Conservation (phyloP, 2,113 vertebrate genomes). For the Peromyscus polionotus region DNA sequence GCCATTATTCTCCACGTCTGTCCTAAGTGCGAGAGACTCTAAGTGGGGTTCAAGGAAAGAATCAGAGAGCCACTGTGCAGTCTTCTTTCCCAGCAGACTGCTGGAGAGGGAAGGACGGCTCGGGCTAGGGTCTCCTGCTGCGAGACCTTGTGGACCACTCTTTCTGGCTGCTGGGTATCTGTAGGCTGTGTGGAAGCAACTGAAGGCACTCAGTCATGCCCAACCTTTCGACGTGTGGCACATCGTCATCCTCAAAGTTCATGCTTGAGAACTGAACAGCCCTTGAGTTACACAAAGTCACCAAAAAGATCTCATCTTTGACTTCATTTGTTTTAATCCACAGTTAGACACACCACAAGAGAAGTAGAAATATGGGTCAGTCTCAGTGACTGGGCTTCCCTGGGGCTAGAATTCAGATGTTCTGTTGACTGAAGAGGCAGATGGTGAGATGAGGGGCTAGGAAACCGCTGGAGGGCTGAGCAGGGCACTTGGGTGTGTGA, state of each 20-base stretch:
- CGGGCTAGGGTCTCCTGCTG: not conserved
- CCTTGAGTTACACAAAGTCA: not conserved
- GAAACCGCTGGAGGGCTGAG: not conserved
- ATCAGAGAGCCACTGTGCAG: not conserved
- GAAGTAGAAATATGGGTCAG: not conserved
- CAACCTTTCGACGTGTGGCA: not conserved
- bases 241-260: not conserved
- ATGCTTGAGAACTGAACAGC: not conserved
- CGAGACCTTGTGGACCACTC: not conserved
- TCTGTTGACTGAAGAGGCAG: constrained; percentile 5
- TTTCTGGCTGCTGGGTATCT: not conserved
- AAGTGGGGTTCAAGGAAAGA: constrained; percentile 26
- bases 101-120: not conserved
- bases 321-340: not conserved
- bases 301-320: not conserved
- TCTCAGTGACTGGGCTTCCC: not conserved
- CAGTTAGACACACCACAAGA: not conserved
- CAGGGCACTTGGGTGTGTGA: not conserved
- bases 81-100: not conserved
- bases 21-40: not conserved
- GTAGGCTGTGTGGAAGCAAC: not conserved
- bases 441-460: not conserved
- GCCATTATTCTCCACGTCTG: not conserved
- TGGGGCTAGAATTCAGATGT: not conserved
- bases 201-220: not conserved